Conservation (phyloP, 2,888 invertebrate species). For the Ecdyonurus torrentis region DNA sequence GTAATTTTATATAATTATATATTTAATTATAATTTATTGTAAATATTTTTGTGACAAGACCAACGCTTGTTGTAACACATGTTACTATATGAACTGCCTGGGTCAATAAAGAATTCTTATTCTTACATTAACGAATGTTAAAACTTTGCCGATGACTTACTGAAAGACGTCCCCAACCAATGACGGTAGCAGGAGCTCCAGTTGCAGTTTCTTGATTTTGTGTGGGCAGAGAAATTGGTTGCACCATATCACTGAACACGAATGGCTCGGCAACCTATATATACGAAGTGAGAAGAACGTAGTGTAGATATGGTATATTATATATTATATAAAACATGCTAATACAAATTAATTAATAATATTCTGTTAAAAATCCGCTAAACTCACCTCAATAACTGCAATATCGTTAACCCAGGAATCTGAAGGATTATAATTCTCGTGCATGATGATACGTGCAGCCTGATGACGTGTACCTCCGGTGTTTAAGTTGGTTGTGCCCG, state of each 20-base stretch:
- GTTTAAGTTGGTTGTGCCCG: neutral
- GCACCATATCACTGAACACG: neutral
- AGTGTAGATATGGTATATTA: too few species aligned
- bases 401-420: neutral
- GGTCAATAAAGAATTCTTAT: too few species aligned
- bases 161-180: neutral
- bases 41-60: too few species aligned
- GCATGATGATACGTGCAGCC: neutral
- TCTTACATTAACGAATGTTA: neutral
- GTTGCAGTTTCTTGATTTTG: neutral
- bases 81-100: neutral
- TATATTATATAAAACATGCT: too few species aligned
- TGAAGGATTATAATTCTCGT: neutral
- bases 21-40: too few species aligned
- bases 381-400: neutral
- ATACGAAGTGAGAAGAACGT: too few species aligned
- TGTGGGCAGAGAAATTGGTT: neutral
- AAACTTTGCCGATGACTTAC: neutral
- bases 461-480: neutral
- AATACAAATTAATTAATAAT: too few species aligned
- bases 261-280: neutral
- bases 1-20: too few species aligned
- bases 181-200: neutral
- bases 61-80: neutral
- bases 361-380: too few species aligned